A percentile compares a stretch with the other conserved stretches of the same genome.
phyloP scores from a whole-genome alignment of 2,113 vertebrate species.

The Vireo altiloquus region DNA sequence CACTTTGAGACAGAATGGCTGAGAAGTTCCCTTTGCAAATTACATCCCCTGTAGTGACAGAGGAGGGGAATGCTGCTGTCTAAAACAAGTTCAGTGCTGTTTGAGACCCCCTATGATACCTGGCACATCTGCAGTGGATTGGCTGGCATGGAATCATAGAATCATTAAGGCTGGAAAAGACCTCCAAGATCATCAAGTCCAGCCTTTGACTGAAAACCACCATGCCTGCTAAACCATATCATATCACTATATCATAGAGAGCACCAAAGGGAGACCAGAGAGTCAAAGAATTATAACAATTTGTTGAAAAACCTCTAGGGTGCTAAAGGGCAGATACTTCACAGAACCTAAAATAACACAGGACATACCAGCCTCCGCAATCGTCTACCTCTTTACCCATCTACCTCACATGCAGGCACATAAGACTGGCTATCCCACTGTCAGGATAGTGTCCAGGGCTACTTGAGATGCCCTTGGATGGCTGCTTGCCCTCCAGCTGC shows the following conservation, averaged over 20 bases:
- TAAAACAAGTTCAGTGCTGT: not conserved
- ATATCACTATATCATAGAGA: not conserved
- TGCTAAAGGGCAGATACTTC: not conserved
- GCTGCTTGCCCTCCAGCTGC: not conserved
- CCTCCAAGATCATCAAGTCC: not conserved
- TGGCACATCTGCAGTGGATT: not conserved
- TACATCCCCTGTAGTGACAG: not conserved
- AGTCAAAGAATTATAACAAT: not conserved
- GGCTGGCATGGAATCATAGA: not conserved
- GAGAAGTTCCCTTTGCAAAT: not conserved
- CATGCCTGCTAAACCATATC: not conserved
- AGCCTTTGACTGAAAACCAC: not conserved
- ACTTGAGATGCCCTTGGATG: not conserved
- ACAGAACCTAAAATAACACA: not conserved
- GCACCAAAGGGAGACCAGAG: not conserved
- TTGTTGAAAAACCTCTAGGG: not conserved
- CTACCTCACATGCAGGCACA: not conserved
- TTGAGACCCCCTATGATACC: not conserved
- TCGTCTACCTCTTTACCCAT: not conserved
- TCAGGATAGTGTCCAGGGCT: not conserved
- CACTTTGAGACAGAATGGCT: not conserved
- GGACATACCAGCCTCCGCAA: not conserved
- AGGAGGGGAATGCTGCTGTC: accelerated
- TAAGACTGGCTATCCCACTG: not conserved
- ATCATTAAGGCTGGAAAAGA: not conserved